phyloP scores from a whole-genome alignment of 2,888 invertebrate species.

The Corythucha ciliata region DNA sequence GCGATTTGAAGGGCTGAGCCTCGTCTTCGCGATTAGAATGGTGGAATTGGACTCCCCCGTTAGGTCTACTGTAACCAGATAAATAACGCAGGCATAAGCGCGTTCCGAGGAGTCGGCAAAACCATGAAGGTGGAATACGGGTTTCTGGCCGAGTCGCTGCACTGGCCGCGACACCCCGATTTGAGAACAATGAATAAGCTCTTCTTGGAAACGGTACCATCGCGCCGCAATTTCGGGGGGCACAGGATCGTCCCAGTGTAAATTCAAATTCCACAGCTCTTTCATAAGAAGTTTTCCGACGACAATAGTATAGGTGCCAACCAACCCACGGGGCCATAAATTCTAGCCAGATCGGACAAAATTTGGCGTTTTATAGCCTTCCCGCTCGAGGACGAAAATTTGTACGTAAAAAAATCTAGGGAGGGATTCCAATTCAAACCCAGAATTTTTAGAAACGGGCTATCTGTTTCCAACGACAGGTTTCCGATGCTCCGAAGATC shows the following conservation, averaged over 20 bases:
- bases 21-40: constrained; percentile 22
- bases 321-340: constrained; percentile 11
- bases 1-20: constrained; percentile 27
- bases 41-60: background rate
- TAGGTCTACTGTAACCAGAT: constrained; percentile 7
- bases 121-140: constrained; percentile 13
- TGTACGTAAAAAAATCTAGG: constrained; percentile 5
- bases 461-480: background rate
- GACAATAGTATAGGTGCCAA: constrained; percentile 1
- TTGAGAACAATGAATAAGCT: too few species aligned
- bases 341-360: background rate
- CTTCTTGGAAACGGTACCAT: too few species aligned
- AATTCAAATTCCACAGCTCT: too few species aligned
- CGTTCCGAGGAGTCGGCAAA: constrained; percentile 25
- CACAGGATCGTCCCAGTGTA: too few species aligned
- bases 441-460: constrained; percentile 5
- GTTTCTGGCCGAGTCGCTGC: background rate
- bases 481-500: too few species aligned
- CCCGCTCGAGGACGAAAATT: background rate
- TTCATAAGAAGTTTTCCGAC: too few species aligned
- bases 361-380: constrained; percentile 1
- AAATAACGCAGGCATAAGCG: constrained; percentile 24
- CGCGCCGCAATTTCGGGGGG: too few species aligned
- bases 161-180: background rate
- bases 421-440: constrained; percentile 8